Base-by-base conservation (phyloP, 2,888 invertebrate genomes). In the Eremobia ochroleuca region DNA sequence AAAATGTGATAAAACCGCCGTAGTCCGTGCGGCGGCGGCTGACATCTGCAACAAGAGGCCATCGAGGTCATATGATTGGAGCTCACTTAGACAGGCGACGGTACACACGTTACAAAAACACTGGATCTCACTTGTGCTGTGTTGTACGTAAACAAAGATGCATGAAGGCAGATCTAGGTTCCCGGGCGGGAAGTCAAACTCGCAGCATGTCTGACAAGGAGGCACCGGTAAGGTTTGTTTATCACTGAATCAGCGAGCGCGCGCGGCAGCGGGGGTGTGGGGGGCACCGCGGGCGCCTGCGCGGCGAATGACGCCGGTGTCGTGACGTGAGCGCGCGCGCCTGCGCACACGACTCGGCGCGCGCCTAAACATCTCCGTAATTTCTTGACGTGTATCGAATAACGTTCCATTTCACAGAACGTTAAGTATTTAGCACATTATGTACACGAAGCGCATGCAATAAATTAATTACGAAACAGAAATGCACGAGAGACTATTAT, bases 1-100 rank as follows among this genome's bases (percentile, higher is more conserved):
- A 97, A 93, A 93, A 96, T 96, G 91, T 96, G 96, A 95, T 96
- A 96, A 93, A 96, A 96, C 92, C 96, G 96, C 95, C 96, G 94
- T 91, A 93, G 93, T 92, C 92, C 94, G 93, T 96, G 95, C 95
- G 96, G 95, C 92, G 94, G 95, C 92, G 95, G 96, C 92, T 96
- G 96, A 94, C 96, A 96, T 96, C 95, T 96, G 96, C 92, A 95
- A 96, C 92, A 92, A 93, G 91, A 94, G 92, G 91, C 92, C 94
- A 92, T 92, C 94, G 95, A 94, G 95, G 95, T 96, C 96, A 96
- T 94, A 90, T 90, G 92, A 91, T 90, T 90, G 86, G 80, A 87
- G 87, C 90, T 89, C 87, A 85, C 80, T 85, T 73, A 77, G 72
- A 73, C 79, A 76, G 76, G 77, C 74, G 81, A 85, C 58, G 75